A percentile compares a stretch with the other conserved stretches of the same genome.
Evolutionary conservation across 2,113 vertebrate genomes (phyloP).

Genomic region (Aix galericulata): DNA sequence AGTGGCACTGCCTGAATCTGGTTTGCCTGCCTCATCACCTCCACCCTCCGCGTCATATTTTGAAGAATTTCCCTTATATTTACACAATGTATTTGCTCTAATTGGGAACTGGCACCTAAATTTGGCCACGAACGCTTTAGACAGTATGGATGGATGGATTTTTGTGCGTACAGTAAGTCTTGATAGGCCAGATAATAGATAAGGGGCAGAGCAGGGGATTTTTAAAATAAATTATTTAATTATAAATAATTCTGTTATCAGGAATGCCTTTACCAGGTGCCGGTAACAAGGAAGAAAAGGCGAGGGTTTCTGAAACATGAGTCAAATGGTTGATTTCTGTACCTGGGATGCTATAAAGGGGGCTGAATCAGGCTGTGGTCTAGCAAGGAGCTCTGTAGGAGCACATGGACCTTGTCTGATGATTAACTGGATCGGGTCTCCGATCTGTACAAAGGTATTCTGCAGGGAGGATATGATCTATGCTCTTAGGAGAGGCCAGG

Average conservation of each 20-base stretch:
- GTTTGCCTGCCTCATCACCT: neutral
- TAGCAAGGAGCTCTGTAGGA: neutral
- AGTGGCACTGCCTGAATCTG: neutral
- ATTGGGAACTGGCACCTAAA: neutral
- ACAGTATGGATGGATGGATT: neutral
- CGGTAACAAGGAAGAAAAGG: neutral
- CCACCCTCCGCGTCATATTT: neutral
- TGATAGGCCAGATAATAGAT: neutral
- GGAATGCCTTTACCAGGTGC: neutral
- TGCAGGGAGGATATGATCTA: constrained; percentile 21
- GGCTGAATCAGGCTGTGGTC: neutral
- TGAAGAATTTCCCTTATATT: neutral
- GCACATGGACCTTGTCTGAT: neutral
- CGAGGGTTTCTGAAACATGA: neutral
- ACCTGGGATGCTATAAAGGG: neutral
- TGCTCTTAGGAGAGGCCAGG: constrained; percentile 13
- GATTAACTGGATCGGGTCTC: neutral
- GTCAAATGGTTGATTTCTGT: neutral
- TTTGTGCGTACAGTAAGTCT: neutral
- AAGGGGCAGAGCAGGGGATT: neutral
- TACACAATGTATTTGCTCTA: neutral
- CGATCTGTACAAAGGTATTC: neutral
- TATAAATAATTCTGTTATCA: neutral
- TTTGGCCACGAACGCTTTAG: neutral
- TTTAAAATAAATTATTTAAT: neutral